Percentiles rank a stretch among this genome's conserved stretches.
Evolutionary conservation across 2,113 vertebrate genomes (phyloP).

Genomic region (Chloroceryle aenea): DNA sequence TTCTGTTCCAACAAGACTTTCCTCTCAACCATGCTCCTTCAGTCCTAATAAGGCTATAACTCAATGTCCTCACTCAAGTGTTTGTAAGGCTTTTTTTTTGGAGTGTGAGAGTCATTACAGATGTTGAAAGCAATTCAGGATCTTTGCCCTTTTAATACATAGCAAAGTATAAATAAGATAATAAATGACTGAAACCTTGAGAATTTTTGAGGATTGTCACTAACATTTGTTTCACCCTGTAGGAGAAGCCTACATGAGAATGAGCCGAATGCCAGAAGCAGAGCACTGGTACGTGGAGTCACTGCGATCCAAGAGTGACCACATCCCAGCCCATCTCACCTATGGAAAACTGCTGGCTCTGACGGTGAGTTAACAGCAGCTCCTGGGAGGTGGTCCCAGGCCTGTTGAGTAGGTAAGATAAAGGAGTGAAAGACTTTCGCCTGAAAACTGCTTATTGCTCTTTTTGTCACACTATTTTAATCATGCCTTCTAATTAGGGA

Average conservation of each 20-base stretch:
- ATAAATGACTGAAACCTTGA: background rate
- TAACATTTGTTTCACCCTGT: background rate
- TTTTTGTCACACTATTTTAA: background rate
- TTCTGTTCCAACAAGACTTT: background rate
- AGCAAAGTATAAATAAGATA: background rate
- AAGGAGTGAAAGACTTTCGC: background rate
- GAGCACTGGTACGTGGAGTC: slow-evolving; percentile 95
- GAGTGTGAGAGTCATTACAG: background rate
- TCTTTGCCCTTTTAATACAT: background rate
- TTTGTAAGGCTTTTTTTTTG: background rate
- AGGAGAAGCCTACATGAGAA: slow-evolving; percentile 88
- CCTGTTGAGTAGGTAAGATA: background rate
- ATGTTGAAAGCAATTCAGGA: background rate
- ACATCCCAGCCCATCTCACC: slow-evolving; percentile 96
- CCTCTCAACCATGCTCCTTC: background rate
- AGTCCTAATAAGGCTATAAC: background rate
- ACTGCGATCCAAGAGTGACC: slow-evolving; percentile 91
- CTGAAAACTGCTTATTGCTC: background rate
- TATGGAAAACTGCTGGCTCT: slow-evolving; percentile 93
- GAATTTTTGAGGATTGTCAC: background rate
- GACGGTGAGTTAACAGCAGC: slow-evolving; percentile 81
- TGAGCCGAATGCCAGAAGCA: slow-evolving; percentile 90
- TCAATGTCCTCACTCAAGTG: background rate
- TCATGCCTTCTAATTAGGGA: background rate
- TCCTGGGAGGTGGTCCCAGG: background rate